phyloP scores from a whole-genome alignment of 2,888 invertebrate species.

The Macropis europaea region DNA sequence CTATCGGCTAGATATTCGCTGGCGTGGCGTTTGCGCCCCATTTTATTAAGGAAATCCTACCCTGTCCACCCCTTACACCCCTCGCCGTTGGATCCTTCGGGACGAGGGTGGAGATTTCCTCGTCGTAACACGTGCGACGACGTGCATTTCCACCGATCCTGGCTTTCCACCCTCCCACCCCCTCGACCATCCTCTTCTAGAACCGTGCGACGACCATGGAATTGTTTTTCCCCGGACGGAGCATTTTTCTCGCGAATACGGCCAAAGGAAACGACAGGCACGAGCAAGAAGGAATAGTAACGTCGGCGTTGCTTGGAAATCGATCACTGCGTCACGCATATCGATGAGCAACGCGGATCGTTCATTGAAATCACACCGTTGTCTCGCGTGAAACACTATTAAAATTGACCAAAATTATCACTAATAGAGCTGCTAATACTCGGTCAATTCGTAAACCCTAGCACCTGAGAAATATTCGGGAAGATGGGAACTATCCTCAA shows the following conservation, averaged over 20 bases:
- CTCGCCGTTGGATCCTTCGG: slow-evolving; percentile 42
- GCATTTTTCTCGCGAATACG: slow-evolving; percentile 45
- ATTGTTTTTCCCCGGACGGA: slow-evolving; percentile 55
- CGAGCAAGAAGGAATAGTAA: background rate
- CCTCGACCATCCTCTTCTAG: background rate
- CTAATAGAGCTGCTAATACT: too few relatives aligned
- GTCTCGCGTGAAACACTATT: background rate
- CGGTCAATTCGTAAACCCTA: too few relatives aligned
- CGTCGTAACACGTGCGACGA: slow-evolving; percentile 66
- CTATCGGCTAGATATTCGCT: slow-evolving; percentile 78
- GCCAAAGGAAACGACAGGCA: background rate
- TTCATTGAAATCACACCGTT: background rate
- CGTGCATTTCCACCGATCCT: slow-evolving; percentile 59
- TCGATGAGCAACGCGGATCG: slow-evolving; percentile 29
- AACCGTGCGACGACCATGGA: slow-evolving; percentile 30
- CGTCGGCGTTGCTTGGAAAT: slow-evolving; percentile 38
- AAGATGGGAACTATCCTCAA: too few relatives aligned
- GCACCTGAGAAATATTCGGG: too few relatives aligned
- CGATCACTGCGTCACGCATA: slow-evolving; percentile 44
- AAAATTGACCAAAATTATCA: too few relatives aligned
- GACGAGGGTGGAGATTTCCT: slow-evolving; percentile 54
- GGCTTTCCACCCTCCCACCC: slow-evolving; percentile 26
- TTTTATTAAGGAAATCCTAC: slow-evolving; percentile 78
- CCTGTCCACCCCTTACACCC: slow-evolving; percentile 47
- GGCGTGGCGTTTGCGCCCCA: slow-evolving; percentile 77